phyloP scores from a whole-genome alignment of 2,888 invertebrate genomes.

The Pristionchus entomophagus region DNA sequence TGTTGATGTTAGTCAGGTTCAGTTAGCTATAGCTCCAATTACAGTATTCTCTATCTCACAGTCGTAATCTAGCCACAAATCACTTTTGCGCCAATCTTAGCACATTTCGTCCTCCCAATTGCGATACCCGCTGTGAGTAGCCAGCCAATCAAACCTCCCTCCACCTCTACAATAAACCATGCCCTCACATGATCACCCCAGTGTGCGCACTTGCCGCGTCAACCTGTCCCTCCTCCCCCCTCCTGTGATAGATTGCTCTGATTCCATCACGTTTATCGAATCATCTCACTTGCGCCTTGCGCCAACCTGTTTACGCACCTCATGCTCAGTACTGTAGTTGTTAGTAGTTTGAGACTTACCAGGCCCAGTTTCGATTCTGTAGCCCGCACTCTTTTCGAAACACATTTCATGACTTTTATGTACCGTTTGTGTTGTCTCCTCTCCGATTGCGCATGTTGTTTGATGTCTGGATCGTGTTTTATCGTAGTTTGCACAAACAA shows the following conservation, averaged over 20 bases:
- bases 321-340: background rate
- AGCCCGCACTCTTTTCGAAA: background rate
- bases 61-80: slow-evolving; percentile 31
- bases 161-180: background rate
- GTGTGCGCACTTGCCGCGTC: slow-evolving; percentile 31
- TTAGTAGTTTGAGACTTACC: background rate
- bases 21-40: background rate
- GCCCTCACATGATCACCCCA: slow-evolving; percentile 27
- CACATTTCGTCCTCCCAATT: background rate
- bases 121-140: background rate
- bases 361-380: background rate
- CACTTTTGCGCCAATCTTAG: slow-evolving; percentile 4
- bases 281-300: background rate
- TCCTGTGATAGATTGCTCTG: slow-evolving; percentile 24
- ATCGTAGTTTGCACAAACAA: slow-evolving; percentile 17
- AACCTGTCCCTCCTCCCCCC: background rate
- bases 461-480: slow-evolving; percentile 13
- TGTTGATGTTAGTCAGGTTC: background rate
- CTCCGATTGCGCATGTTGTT: slow-evolving; percentile 26
- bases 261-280: background rate
- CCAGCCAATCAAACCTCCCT: background rate
- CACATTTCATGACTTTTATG: slow-evolving; percentile 36
- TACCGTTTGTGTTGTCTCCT: slow-evolving; percentile 11
- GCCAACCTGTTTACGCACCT: background rate
- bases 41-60: background rate